Evolutionary conservation across 2,888 invertebrate species (phyloP).

Genomic region (Drosophila hamatofila): DNA sequence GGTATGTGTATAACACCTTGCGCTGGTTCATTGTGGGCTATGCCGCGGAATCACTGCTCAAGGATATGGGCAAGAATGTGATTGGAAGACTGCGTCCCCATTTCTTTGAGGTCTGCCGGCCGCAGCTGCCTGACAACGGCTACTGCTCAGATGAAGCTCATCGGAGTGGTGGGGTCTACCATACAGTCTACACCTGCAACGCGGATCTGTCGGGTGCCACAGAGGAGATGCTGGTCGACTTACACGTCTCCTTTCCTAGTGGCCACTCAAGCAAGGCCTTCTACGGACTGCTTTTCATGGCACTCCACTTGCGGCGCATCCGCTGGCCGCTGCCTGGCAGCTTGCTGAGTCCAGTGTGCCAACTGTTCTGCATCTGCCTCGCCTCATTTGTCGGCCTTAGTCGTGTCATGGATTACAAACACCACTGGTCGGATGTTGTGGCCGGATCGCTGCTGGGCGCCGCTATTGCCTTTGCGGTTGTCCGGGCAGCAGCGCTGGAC

Average conservation of each 20-base stretch:
- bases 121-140: conserved; percentile 52
- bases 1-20: conserved; percentile 47
- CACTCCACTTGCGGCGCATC: conserved; percentile 62
- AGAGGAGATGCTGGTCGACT: conserved; percentile 43
- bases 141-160: conserved; percentile 52
- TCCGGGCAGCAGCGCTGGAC: conserved; percentile 47
- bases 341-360: conserved; percentile 83
- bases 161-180: conserved; percentile 38
- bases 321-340: conserved; percentile 47
- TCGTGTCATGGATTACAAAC: conserved; percentile 97
- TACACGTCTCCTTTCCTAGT: conserved; percentile 75
- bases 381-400: conserved; percentile 94
- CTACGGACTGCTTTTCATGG: conserved; percentile 71
- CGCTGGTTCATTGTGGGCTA: conserved; percentile 67
- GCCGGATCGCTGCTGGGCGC: conserved; percentile 91
- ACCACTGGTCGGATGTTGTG: conserved; percentile 98
- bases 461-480: conserved; percentile 88
- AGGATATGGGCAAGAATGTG: conserved; percentile 58
- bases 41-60: conserved; percentile 46
- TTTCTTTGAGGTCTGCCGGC: conserved; percentile 72
- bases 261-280: conserved; percentile 72
- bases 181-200: conserved; percentile 54
- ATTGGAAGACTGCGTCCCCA: conserved; percentile 76
- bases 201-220: conserved; percentile 32
- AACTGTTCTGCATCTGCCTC: conserved; percentile 91